These are phyloP conservation scores for Catocala nupta DNA, from an alignment of 2,888 invertebrate species.

Conservation along the genomic window DNA sequence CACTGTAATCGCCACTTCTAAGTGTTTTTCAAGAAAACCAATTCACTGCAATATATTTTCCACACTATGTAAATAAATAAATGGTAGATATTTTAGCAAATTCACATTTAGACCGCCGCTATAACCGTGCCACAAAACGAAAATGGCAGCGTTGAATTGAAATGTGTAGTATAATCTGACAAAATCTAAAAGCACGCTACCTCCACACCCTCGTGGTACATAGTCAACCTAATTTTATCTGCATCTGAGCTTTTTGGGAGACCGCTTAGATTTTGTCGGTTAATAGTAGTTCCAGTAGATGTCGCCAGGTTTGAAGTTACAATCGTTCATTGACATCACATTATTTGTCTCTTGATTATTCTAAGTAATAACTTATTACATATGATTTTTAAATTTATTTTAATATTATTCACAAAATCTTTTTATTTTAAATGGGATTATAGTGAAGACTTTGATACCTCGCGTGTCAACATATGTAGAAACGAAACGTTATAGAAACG, in stretches of 20 bases:
- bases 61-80: conserved; percentile 65
- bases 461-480: too few species aligned
- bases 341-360: not conserved
- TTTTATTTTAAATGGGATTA: too few species aligned
- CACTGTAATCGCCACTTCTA: conserved; percentile 61
- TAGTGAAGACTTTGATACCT: too few species aligned
- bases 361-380: too few species aligned
- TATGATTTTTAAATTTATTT: too few species aligned
- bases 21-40: conserved; percentile 57
- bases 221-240: conserved; percentile 14
- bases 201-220: conserved; percentile 45
- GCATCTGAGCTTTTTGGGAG: conserved; percentile 9
- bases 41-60: conserved; percentile 61
- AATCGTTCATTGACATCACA: conserved; percentile 6
- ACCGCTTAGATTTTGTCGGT: conserved; percentile 43
- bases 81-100: conserved; percentile 63
- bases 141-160: conserved; percentile 84
- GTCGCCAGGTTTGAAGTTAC: conserved; percentile 35
- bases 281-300: conserved; percentile 40
- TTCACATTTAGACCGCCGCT: conserved; percentile 77
- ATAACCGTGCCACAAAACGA: conserved; percentile 85
- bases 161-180: conserved; percentile 57
- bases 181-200: conserved; percentile 40
- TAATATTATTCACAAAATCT: too few species aligned
- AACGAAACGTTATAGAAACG: too few species aligned